Base-by-base conservation (phyloP, 2,797 vertebrate species). In the Sebastiscus tertius region DNA sequence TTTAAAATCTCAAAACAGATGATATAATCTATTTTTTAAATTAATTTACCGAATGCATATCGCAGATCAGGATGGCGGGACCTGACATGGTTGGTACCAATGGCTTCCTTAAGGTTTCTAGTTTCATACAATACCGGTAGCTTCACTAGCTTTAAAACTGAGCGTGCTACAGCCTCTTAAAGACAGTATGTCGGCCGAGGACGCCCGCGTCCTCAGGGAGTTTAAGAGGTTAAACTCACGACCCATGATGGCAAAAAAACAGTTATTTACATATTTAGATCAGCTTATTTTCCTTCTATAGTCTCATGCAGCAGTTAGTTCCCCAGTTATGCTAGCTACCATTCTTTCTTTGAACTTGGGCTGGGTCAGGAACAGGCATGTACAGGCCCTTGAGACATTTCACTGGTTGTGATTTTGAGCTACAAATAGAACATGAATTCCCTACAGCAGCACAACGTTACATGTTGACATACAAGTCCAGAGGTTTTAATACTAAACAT, bases 401-500 rank as follows among this genome's bases (percentile, higher is more conserved):
- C 10, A 31, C n/a, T 18, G 2, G 20, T 75, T 49, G 5, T 62
- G 14, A 31, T 85, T 82, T 87, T 63, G 14, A 46, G 24, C 58
- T 39, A 10, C 59, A 70, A 65, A 49, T 82, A 89, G 86, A 92
- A 84, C 59, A 34, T 31, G 8, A 6, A 54, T 72, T 81, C 69
- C 70, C 72, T 66, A 10, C 75, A 89, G 78, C 78, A 79, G 63
- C 77, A 39, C 74, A 74, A 39, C 61, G 8, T 69, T 75, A 61
- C 73, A 71, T 86, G 66, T 87, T 84, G 85, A 82, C 85, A 79
- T 56, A 75, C 65, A 27, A 81, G 77, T 77, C 75, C 84, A 82
- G 81, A 87, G 75, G 80, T 84, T 90, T 88, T 80, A 76, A 85
- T 85, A 90, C 93, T 86, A 94, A 95, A 94, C 90, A 91, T 92